Evolutionary conservation across 1,140 invertebrate genomes (phyloP).

Genomic region (Brachionus asplanchnoidis): DNA sequence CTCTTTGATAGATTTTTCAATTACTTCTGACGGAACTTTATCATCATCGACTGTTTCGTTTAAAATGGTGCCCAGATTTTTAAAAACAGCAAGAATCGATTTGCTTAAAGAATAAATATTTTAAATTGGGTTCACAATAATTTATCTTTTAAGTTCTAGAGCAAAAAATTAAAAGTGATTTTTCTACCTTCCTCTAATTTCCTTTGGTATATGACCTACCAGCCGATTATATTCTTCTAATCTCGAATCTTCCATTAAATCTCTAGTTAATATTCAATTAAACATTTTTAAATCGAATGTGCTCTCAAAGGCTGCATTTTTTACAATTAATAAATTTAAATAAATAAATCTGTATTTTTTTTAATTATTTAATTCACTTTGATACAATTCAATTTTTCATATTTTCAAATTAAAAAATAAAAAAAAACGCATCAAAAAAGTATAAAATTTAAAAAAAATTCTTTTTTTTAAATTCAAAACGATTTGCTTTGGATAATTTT

Average conservation of each 20-base stretch:
- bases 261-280: neutral
- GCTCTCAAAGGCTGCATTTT: neutral
- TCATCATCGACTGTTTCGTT: neutral
- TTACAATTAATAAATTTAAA: neutral
- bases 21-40: neutral
- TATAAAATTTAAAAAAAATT: no score
- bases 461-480: no score
- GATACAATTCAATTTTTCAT: no score
- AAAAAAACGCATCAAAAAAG: no score
- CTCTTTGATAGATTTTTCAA: neutral
- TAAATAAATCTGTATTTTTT: neutral
- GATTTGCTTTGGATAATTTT: no score
- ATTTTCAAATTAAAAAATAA: no score
- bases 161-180: no score
- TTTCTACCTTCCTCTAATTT: slow-evolving; percentile 19
- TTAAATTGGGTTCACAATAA: neutral
- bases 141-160: neutral
- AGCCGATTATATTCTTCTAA: slow-evolving; percentile 5
- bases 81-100: neutral
- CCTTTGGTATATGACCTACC: neutral
- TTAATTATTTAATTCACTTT: no score
- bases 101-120: neutral
- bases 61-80: neutral
- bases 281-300: neutral
- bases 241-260: neutral